Evolutionary conservation across 2,797 vertebrate genomes (phyloP), one percentile per base, ranked within the genome.

Genomic region (Selene dorsalis): DNA sequence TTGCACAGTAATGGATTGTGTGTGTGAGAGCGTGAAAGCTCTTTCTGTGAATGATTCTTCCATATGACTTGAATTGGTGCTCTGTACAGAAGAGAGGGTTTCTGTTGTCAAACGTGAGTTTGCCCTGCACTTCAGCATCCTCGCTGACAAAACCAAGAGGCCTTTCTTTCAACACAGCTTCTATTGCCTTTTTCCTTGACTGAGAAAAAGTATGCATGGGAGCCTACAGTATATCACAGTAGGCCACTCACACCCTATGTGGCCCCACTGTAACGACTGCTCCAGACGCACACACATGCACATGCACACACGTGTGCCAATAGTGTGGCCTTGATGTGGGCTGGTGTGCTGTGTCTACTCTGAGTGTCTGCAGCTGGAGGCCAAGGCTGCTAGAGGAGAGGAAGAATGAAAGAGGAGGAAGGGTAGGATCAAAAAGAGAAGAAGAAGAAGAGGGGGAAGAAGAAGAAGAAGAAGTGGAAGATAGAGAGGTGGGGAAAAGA

Each of bases 261-360:
- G 91, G 90, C 89, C 87, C 86, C 86, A 84, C 86, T 74, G 82
- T 88, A 92, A 91, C 13, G 48, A 85, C 86, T 79, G 85, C 87
- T 83, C 84, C 87, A 88, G 79, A 79, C 57, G 67, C 76, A 76
- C 80, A 73, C 69, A 61, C 50, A 77, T 22, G 47, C 50, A 75
- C 75, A 85, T 48, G 55, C 61, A 79, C 56, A 52, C 80, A 85
- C 47, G 70, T 78, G 78, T 87, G 85, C 90, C 90, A 92, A 66
- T 85, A 77, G 80, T 30, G 69, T 69, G 85, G 86, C 92, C 93
- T 93, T 92, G 90, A 92, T 93, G 91, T 93, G 92, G 91, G 90
- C 85, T 93, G 85, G 71, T 90, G 90, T 91, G 90, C 90, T 93
- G 92, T 84, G 89, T 93, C 90, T 92, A 83, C 83, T 85, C 75